phyloP scores from a whole-genome alignment of 2,797 vertebrate genomes.

The Pantherophis vulpinus region DNA sequence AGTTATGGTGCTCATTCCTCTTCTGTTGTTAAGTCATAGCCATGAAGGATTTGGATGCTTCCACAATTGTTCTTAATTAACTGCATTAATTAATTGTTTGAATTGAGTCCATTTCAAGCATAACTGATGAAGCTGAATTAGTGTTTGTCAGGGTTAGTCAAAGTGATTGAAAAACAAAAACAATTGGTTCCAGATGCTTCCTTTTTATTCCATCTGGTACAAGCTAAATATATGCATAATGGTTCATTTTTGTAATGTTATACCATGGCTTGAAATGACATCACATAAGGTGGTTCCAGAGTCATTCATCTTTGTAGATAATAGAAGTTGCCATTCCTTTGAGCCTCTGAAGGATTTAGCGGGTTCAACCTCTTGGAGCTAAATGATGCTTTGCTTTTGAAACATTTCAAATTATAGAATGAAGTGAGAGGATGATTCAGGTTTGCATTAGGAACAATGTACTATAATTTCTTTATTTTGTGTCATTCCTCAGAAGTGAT shows the following conservation, averaged over 20 bases:
- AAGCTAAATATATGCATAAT: not conserved
- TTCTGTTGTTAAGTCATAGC: not conserved
- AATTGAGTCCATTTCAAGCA: not conserved
- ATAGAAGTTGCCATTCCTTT: not conserved
- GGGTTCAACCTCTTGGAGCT: not conserved
- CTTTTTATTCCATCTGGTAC: not conserved
- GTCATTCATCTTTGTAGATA: not conserved
- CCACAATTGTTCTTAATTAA: not conserved
- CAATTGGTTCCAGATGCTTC: not conserved
- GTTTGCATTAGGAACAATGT: not conserved
- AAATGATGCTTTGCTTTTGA: not conserved
- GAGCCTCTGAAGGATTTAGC: not conserved
- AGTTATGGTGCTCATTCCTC: not conserved
- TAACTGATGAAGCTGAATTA: not conserved
- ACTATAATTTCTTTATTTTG: not conserved
- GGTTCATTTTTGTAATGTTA: not conserved
- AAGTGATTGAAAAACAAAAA: not conserved
- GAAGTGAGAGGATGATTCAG: no score
- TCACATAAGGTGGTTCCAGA: not conserved
- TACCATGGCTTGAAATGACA: not conserved
- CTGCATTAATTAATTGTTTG: not conserved
- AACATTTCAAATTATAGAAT: not conserved
- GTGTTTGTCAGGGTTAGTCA: not conserved
- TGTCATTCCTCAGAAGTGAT: not conserved
- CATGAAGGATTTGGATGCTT: not conserved